A percentile compares a stretch with the other conserved stretches of the same genome.
Evolutionary conservation across 2,888 invertebrate genomes (phyloP).

Genomic region (Hypena proboscidalis): DNA sequence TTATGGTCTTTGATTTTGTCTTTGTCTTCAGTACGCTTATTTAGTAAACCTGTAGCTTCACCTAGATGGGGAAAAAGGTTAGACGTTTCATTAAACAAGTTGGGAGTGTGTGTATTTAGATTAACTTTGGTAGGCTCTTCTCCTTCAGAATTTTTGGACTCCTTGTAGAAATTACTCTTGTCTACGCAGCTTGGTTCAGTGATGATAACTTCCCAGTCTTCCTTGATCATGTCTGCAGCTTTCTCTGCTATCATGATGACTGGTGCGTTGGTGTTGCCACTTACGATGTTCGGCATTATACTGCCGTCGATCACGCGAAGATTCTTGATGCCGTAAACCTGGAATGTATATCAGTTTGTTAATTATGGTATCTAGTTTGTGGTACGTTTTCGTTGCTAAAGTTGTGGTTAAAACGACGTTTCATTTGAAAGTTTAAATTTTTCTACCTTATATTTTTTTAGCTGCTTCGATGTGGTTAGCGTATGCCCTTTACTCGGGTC

Average conservation of each 20-base stretch:
- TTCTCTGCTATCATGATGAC: conserved; percentile 94
- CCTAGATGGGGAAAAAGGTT: conserved; percentile 59
- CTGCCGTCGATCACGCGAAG: conserved; percentile 93
- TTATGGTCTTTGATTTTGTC: not conserved
- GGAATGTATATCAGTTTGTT: conserved; percentile 42
- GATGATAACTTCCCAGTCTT: conserved; percentile 84
- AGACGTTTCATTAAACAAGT: conserved; percentile 67
- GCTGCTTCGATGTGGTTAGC: too few species aligned
- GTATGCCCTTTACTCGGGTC: too few species aligned
- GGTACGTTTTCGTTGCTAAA: too few species aligned
- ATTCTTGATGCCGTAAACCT: conserved; percentile 88
- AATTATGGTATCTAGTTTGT: too few species aligned
- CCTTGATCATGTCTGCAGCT: conserved; percentile 92
- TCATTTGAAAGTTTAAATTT: too few species aligned
- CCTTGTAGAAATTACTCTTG: conserved; percentile 21
- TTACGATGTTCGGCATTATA: conserved; percentile 92
- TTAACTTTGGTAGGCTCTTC: conserved; percentile 38
- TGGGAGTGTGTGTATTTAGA: conserved; percentile 30
- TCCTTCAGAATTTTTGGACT: conserved; percentile 41
- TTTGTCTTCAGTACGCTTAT: not conserved
- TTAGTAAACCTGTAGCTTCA: not conserved
- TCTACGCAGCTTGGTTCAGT: conserved; percentile 44
- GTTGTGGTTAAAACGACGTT: too few species aligned
- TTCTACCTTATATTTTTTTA: too few species aligned
- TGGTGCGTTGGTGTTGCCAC: conserved; percentile 93